Conservation (phyloP, 2,113 vertebrate genomes). For the Alosa alosa region DNA sequence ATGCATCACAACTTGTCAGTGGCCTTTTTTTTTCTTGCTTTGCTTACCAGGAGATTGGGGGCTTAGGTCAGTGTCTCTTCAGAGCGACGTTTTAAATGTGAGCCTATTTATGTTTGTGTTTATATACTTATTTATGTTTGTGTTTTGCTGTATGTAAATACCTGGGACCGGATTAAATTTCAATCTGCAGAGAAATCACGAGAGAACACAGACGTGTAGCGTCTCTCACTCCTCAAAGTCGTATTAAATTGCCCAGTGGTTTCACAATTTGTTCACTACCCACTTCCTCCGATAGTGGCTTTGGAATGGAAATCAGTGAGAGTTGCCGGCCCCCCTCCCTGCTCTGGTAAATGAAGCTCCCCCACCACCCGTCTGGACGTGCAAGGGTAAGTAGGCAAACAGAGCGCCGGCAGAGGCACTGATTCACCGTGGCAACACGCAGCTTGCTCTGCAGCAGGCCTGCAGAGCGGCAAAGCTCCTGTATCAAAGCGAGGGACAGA, state of each 20-base stretch:
- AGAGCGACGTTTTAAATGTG: background rate
- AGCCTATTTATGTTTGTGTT: background rate
- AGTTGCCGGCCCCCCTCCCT: background rate
- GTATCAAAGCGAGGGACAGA: background rate
- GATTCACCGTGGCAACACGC: slow-evolving; percentile 8
- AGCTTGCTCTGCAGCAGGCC: background rate
- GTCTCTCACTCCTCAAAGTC: slow-evolving; percentile 1
- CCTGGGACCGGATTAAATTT: background rate
- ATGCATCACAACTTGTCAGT: background rate
- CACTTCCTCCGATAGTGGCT: background rate
- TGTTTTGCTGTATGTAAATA: background rate
- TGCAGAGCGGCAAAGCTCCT: background rate
- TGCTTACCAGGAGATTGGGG: background rate
- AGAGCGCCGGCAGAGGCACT: background rate
- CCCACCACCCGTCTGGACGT: background rate
- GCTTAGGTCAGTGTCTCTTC: background rate
- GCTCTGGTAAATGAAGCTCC: background rate
- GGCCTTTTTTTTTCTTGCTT: background rate
- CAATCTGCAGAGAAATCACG: background rate
- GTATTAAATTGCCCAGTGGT: background rate
- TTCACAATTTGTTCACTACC: background rate
- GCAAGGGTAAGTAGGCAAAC: background rate
- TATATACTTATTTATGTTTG: background rate
- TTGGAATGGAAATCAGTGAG: slow-evolving; percentile 5
- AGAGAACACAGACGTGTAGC: background rate